Evolutionary conservation across 92 coral and sea anemone species (phyloP).

Genomic region (Bergia sp.): DNA sequence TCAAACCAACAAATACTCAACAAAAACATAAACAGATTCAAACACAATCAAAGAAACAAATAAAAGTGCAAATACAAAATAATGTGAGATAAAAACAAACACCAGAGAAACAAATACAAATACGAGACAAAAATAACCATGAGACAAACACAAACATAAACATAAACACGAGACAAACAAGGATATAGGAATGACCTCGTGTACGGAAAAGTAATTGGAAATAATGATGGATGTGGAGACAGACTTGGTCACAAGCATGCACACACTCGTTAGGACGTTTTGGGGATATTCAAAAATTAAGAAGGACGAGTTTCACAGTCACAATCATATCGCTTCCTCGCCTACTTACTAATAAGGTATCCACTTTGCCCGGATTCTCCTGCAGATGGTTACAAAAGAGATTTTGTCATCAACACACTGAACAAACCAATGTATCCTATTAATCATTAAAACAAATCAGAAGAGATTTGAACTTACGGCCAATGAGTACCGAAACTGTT

Average conservation of each 20-base stretch:
- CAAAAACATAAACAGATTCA: background rate
- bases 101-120: background rate
- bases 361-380: constrained; percentile 45
- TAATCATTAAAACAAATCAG: background rate
- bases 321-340: background rate
- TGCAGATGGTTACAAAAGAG: background rate
- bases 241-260: no score
- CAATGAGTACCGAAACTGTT: no score
- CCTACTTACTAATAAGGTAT: constrained; percentile 33
- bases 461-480: no score
- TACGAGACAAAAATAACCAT: background rate
- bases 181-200: background rate
- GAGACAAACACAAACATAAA: background rate
- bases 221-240: no score
- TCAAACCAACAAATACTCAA: background rate
- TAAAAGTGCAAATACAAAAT: background rate
- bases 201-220: background rate
- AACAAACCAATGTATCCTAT: background rate
- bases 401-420: background rate
- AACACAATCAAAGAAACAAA: background rate
- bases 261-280: no score
- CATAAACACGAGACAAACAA: background rate
- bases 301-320: no score
- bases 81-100: background rate
- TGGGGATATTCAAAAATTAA: background rate